These are phyloP conservation scores for Acridotheres tristis DNA, from an alignment of 2,797 vertebrate species.

Conservation along the genomic window DNA sequence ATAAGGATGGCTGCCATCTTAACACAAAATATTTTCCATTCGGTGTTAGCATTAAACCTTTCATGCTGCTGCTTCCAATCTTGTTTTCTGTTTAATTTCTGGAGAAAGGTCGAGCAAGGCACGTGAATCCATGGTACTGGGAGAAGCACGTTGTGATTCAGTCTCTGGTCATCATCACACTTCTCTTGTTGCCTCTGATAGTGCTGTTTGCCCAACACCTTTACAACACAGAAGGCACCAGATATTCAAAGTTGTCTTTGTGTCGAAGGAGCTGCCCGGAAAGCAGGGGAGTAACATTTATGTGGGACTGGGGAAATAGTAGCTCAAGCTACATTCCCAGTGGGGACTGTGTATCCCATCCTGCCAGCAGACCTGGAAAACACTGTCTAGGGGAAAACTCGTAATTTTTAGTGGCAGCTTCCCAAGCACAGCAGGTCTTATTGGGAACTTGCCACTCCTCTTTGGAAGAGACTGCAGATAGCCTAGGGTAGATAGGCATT, in stretches of 20 bases:
- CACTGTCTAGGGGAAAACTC: not conserved
- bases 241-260: not conserved
- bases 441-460: not conserved
- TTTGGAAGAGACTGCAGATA: not conserved
- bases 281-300: not conserved
- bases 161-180: not conserved
- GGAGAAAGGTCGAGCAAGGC: not conserved
- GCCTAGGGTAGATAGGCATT: not conserved
- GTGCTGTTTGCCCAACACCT: not conserved
- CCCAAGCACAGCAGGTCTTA: not conserved
- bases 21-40: not conserved
- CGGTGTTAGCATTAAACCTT: not conserved
- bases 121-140: not conserved
- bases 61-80: not conserved
- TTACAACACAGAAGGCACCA: not conserved
- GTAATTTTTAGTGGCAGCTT: not conserved
- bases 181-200: not conserved
- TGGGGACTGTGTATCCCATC: not conserved
- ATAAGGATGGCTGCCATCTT: not conserved
- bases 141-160: not conserved
- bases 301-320: not conserved
- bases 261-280: not conserved
- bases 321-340: not conserved
- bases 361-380: slow-evolving; percentile 8
- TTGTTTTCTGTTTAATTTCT: not conserved